Base-by-base conservation (phyloP, 2,113 vertebrate genomes). In the Gnathonemus echidnorhynchus region DNA sequence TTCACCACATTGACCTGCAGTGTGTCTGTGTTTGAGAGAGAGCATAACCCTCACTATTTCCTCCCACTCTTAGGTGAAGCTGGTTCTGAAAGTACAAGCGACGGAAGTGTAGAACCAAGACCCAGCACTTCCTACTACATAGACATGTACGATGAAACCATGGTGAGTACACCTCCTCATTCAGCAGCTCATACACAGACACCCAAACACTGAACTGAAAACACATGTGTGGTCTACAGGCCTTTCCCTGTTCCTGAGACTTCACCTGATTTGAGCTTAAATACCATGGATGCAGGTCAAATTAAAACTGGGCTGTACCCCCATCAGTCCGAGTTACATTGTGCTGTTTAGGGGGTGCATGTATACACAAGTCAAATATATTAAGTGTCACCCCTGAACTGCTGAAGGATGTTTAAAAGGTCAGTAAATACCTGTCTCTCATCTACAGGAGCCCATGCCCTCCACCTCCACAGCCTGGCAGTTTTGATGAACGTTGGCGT, bases 131-230 rank as follows among this genome's bases (percentile, higher is more conserved):
- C 98, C 1, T 99, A 98, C 93, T 95, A 98, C 94, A 99, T 98
- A 96, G 99, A 99, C 70, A 98, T 99, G 85, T 99, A 99, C 94
- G 98, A 99, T 99, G 89, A 99, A 99, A 98, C 98, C 95, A 97
- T 98, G 94, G 53, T 56, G 53, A 56, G 53, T 56, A 24, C 21
- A 58, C 19, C 56, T 58, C 21, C 56, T 58, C 56, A 24, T 24
- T 58, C 56, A n/a, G 91, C 93, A 91, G 15, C 31, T 27, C 15
- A 89, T 11, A 15, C 86, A 39, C 53, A 80, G 11, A 70, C 83
- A 90, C 89, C 53, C 53, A 58, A 7, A 77, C 27, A 77, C 13
- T 17, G 56, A 46, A 7, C 56, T 45, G 58, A 31, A 56, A 49
- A 5, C 11, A n/a, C 8, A 19, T 17, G 70, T 27, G 5, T 17